Evolutionary conservation across 2,797 vertebrate species (phyloP).

Genomic region (Acanthiza pusilla): DNA sequence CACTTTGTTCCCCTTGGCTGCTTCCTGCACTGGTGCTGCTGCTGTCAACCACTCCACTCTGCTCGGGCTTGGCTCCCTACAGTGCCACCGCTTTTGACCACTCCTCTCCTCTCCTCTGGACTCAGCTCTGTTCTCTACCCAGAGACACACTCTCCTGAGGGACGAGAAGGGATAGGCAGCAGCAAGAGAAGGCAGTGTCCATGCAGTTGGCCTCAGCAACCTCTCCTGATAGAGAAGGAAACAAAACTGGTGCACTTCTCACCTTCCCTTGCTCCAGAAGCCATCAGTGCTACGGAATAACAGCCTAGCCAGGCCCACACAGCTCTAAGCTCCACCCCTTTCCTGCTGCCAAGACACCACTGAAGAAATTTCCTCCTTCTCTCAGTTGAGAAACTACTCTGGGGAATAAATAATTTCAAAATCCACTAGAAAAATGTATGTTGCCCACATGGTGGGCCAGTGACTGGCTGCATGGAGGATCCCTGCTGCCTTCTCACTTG

Average conservation of each 20-base stretch:
- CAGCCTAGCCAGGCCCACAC: background rate
- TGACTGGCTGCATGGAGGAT: background rate
- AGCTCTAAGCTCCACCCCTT: background rate
- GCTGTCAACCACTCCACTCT: background rate
- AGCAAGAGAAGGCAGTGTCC: background rate
- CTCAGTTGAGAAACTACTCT: background rate
- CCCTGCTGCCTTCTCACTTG: background rate
- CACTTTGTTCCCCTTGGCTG: background rate
- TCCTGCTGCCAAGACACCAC: background rate
- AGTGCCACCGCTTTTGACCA: rapidly evolving
- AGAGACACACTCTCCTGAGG: background rate
- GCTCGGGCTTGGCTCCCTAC: background rate
- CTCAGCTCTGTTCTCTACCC: background rate
- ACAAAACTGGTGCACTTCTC: background rate
- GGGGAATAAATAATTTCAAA: background rate
- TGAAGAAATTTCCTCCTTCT: background rate
- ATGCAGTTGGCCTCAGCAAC: rapidly evolving
- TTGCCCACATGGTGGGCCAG: background rate
- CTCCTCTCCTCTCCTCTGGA: background rate
- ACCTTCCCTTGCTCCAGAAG: background rate
- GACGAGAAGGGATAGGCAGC: background rate
- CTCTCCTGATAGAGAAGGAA: background rate
- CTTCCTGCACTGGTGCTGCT: rapidly evolving
- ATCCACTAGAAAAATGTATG: background rate
- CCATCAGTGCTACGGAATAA: background rate